Percentiles rank a stretch among this genome's conserved stretches.
Evolutionary conservation across 2,113 vertebrate genomes (phyloP).

Genomic region (Ochotona curzoniae): DNA sequence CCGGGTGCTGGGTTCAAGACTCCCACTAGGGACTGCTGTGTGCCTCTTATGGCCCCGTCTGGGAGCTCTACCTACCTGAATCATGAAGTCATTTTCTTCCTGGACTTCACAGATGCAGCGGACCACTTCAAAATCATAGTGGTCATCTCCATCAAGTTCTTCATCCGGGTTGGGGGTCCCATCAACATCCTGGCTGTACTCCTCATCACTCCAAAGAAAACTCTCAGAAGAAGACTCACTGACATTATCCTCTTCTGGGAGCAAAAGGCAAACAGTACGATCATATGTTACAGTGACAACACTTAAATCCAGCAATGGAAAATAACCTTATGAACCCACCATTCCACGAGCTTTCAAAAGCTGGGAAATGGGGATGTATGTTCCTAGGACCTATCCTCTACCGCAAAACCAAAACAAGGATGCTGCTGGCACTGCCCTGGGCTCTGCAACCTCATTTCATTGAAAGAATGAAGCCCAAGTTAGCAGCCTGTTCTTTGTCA

Average conservation of each 20-base stretch:
- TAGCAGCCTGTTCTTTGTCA: background rate
- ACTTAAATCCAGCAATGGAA: background rate
- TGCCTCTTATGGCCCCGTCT: constrained; percentile 19
- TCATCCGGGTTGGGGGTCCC: constrained; percentile 90
- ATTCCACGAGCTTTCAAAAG: background rate
- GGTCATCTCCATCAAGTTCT: constrained; percentile 87
- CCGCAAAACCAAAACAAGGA: background rate
- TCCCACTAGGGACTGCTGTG: background rate
- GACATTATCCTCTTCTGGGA: constrained; percentile 92
- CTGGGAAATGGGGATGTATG: background rate
- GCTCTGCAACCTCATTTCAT: background rate
- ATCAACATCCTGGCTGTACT: constrained; percentile 92
- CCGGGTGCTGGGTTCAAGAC: background rate
- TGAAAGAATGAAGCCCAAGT: background rate
- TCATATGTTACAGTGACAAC: constrained; percentile 13
- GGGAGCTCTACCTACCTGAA: constrained; percentile 90
- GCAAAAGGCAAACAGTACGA: constrained; percentile 56
- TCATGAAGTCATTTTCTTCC: constrained; percentile 99
- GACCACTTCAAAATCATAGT: constrained; percentile 92
- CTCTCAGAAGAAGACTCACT: constrained; percentile 94
- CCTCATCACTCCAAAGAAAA: constrained; percentile 95
- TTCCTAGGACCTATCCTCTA: background rate
- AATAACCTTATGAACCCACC: background rate
- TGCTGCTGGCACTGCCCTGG: background rate
- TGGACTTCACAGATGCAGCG: constrained; percentile 97